Percentiles rank a stretch among this genome's conserved stretches.
phyloP scores from a whole-genome alignment of 2,888 invertebrate species.

The Aleiodes alternator region DNA sequence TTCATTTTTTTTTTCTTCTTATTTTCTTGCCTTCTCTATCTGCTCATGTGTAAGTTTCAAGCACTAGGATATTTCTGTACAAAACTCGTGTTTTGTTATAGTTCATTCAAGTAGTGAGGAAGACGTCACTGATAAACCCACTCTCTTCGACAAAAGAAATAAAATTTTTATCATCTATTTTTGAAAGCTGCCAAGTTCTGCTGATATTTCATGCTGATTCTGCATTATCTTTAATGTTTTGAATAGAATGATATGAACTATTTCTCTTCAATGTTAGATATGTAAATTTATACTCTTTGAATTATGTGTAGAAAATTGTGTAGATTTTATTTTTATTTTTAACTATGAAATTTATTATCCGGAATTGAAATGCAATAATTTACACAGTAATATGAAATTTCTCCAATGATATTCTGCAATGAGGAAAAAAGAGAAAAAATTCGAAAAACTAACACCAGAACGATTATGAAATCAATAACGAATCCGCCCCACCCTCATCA shows the following conservation, averaged over 20 bases:
- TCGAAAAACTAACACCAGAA: too few relatives aligned
- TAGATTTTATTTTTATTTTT: too few relatives aligned
- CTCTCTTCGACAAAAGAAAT: background rate
- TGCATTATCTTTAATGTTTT: slow-evolving; percentile 3
- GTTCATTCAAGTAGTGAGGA: slow-evolving; percentile 22
- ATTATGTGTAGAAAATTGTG: too few relatives aligned
- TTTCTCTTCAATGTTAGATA: too few relatives aligned
- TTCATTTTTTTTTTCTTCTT: background rate
- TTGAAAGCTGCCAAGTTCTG: background rate
- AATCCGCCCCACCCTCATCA: slow-evolving; percentile 37
- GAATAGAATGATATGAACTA: background rate
- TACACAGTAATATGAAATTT: too few relatives aligned
- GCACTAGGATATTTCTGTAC: slow-evolving; percentile 26
- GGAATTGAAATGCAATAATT: too few relatives aligned
- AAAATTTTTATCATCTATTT: slow-evolving; percentile 9
- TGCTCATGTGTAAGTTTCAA: slow-evolving; percentile 13
- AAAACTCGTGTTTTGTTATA: slow-evolving; percentile 17
- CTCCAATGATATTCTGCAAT: background rate
- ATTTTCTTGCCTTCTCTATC: background rate
- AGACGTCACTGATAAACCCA: slow-evolving; percentile 27
- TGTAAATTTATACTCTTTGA: too few relatives aligned
- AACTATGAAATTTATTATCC: too few relatives aligned
- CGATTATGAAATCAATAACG: slow-evolving; percentile 54
- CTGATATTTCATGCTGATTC: background rate
- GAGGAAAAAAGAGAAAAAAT: background rate